Evolutionary conservation across 2,113 vertebrate genomes (phyloP).

Genomic region (Nesospiza acunhae): DNA sequence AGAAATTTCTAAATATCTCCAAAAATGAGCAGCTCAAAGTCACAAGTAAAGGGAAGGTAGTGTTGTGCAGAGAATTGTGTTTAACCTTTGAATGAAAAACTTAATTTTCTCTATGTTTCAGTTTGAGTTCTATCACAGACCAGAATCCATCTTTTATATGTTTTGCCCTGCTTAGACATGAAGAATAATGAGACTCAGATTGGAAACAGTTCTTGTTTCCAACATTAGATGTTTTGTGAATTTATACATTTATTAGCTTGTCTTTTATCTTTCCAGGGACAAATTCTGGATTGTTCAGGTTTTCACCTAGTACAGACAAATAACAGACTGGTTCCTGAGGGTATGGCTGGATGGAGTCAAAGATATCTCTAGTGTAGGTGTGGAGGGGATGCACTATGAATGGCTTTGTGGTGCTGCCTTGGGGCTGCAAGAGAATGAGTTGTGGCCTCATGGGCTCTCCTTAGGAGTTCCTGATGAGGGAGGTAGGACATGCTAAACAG

Average conservation of each 20-base stretch:
- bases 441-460: background rate
- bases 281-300: background rate
- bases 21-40: background rate
- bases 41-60: background rate
- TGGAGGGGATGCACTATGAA: background rate
- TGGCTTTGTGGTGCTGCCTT: background rate
- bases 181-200: background rate
- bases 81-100: background rate
- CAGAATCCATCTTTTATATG: background rate
- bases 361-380: background rate
- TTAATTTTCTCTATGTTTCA: background rate
- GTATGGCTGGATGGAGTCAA: background rate
- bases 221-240: background rate
- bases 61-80: background rate
- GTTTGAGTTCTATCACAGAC: background rate
- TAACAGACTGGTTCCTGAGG: background rate
- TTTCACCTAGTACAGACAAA: background rate
- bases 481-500: background rate
- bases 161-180: background rate
- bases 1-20: slow-evolving; percentile 20
- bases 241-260: background rate
- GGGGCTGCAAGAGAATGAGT: background rate
- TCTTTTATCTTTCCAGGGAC: background rate
- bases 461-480: background rate
- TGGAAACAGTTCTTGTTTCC: background rate